Base-by-base conservation (phyloP, 2,888 invertebrate genomes). In the Agriopis marginaria region DNA sequence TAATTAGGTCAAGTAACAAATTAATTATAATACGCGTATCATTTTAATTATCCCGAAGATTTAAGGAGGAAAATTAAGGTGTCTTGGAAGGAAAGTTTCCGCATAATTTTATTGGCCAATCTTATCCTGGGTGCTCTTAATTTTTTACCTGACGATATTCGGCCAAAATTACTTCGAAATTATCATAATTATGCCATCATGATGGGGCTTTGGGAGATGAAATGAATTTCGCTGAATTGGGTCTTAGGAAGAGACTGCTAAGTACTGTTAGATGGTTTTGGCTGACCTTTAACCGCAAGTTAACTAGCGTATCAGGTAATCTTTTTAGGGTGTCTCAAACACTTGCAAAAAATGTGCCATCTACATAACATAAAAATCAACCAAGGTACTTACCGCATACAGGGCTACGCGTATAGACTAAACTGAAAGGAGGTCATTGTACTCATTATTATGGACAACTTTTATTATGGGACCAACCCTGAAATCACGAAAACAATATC, bases 1-100 rank as follows among this genome's bases (percentile, higher is more conserved):
- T 72, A 75, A 73, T 73, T 72, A 72, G 73, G 75, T 75, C 75
- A 72, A 66, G 66, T 70, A 66, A 63, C 49, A 45, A 66, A 70
- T 55, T 63, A 62, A 68, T 71, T 67, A 45, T 65, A 64, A 40
- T 55, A 62, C 54, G 58, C 50, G 68, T 71, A 71, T 67, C 63
- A 67, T 71, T 67, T 66, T 63, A 71, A 71, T 68, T 59, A 66
- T 59, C 14, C 54, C 50, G n/a, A 59, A 65, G 53, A 66, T 67
- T 64, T 60, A 51, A 54, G 64, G 32, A 62, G 61, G 61, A 70
- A 66, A 70, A 66, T 70, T 62, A 70, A 66, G 62, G 45, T 59
- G 66, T 54, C 66, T 56, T 44, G 9, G 54, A 47, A 56, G 50
- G 63, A 56, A 66, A 70, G 58, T 63, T 69, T 49, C 58, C 45